Evolutionary conservation across 2,888 invertebrate species (phyloP), one percentile per base, ranked within the genome.

Genomic region (Drosophila nr. perissopoda): DNA sequence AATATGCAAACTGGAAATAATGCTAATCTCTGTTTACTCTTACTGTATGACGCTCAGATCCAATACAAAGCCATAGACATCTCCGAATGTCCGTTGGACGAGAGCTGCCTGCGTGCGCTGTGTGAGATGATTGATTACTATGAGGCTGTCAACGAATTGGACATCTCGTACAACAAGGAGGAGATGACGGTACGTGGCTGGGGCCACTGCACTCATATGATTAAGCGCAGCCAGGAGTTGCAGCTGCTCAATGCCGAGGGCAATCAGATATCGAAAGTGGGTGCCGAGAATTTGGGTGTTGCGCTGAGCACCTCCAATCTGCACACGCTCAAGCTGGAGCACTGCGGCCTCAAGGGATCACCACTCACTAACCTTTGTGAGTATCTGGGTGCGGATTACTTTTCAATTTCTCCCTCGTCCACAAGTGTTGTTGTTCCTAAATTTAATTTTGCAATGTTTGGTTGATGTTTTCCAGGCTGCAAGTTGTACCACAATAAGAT

Each of bases 91-190:
- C 88, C 91, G 16, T 76, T 93, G 62, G 89, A 90, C 57, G 93
- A 93, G 83, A 92, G 94, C 94, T 94, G 95, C 69, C 94, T 96
- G 49, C 96, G 96, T 83, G 96, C 97, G 51, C 92, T 98, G 62
- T 98, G 97, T 92, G 98, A 98, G 92, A 98, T 98, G 97, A 95
- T 98, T 75, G 98, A 98, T 92, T 98, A 97, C 92, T 98, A 98
- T 92, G 98, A 98, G 92, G 97, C 97, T 52, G 95, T 96, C 1
- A 94, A 95, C 75, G 94, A 95, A 79, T 93, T 98, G 73, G 96
- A 96, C 91, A 95, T 98, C 76, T 96, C 96, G 38, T 96, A 95
- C 59, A 97, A 97, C 92, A 94, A 95, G 69, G 94, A 94, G 82
- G 88, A 86, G 45, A 96, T 97, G 92, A 96, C 96, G 64, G 94